Percentiles rank a stretch among this genome's conserved stretches.
These are phyloP conservation scores for Palaemon carinicauda DNA, from an alignment of 1,140 invertebrate genomes.

Conservation along the genomic window DNA sequence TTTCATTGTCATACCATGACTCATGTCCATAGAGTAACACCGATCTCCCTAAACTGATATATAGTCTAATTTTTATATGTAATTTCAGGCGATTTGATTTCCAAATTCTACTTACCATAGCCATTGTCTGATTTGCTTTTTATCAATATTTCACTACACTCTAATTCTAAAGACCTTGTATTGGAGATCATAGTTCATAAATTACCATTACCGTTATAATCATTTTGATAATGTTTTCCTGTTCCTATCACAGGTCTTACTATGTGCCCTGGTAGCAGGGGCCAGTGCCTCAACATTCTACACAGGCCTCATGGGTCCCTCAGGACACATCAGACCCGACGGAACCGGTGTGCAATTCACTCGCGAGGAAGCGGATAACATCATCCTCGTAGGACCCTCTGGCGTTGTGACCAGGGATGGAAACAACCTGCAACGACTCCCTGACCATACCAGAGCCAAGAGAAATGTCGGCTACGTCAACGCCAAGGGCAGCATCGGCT, in stretches of 20 bases:
- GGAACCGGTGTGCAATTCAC: slow-evolving; percentile 23
- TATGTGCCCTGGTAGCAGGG: slow-evolving; percentile 15
- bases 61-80: too few relatives aligned
- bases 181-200: too few relatives aligned
- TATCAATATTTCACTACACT: too few relatives aligned
- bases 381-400: slow-evolving; percentile 16
- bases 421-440: slow-evolving; percentile 18
- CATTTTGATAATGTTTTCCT: too few relatives aligned
- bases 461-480: background rate
- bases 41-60: too few relatives aligned
- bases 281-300: slow-evolving; percentile 9
- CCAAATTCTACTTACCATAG: too few relatives aligned
- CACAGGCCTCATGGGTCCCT: background rate
- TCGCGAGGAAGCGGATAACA: slow-evolving; percentile 10
- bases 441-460: background rate
- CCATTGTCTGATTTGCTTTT: too few relatives aligned
- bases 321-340: slow-evolving; percentile 15
- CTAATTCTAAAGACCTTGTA: too few relatives aligned
- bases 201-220: too few relatives aligned
- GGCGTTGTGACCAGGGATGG: slow-evolving; percentile 16
- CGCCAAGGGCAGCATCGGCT: background rate
- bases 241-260: slow-evolving; percentile 10
- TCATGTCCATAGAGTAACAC: too few relatives aligned
- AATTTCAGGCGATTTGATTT: too few relatives aligned
- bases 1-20: too few relatives aligned